Evolutionary conservation across 2,888 invertebrate genomes (phyloP).

Genomic region (Erannis defoliaria): DNA sequence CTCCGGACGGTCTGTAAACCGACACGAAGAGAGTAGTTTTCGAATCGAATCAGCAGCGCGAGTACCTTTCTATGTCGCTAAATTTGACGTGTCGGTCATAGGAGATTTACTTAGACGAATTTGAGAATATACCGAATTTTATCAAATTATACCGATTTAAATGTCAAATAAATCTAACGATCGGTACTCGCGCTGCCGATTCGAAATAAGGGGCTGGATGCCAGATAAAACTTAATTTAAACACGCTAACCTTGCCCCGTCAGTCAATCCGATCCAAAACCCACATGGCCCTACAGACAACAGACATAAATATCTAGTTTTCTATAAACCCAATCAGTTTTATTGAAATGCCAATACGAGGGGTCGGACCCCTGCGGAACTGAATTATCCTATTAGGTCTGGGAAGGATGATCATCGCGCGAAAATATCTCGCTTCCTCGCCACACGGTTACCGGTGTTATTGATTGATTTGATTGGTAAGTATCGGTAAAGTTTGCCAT

Average conservation of each 20-base stretch:
- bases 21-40: too few relatives aligned
- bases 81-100: too few relatives aligned
- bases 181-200: too few relatives aligned
- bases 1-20: too few relatives aligned
- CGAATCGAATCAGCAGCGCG: too few relatives aligned
- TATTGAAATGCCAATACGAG: slow-evolving; percentile 70
- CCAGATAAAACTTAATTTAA: too few relatives aligned
- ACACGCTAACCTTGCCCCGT: neutral
- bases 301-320: slow-evolving; percentile 44
- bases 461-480: slow-evolving; percentile 36
- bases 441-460: slow-evolving; percentile 63
- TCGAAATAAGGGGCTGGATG: too few relatives aligned
- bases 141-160: too few relatives aligned
- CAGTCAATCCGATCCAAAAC: neutral
- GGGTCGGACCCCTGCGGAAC: slow-evolving; percentile 80
- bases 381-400: slow-evolving; percentile 76
- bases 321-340: slow-evolving; percentile 62
- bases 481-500: slow-evolving; percentile 1
- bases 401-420: slow-evolving; percentile 81
- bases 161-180: too few relatives aligned
- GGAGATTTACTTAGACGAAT: too few relatives aligned
- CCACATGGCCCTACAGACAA: slow-evolving; percentile 28
- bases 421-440: slow-evolving; percentile 75
- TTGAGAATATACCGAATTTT: too few relatives aligned
- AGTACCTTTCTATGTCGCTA: too few relatives aligned